Evolutionary conservation across 2,797 vertebrate species (phyloP), one percentile per base, ranked within the genome.

Genomic region (Sebastes minor): DNA sequence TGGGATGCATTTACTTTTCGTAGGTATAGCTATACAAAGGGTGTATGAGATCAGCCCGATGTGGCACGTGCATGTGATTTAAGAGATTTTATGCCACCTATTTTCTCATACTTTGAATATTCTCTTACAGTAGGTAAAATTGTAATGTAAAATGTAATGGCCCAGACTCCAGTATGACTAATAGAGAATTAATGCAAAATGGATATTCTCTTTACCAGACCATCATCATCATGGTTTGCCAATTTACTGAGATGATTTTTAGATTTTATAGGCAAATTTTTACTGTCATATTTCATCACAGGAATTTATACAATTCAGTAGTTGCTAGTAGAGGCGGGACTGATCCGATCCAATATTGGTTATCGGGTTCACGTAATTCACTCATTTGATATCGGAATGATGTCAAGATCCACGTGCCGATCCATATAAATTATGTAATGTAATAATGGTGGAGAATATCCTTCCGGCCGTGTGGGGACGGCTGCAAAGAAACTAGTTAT

Each of bases 391-490:
- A 53, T 53, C 4, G 10, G n/a, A 53, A 9, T 53, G 52, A 53
- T 0, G 8, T 52, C 3, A 52, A 0, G 5, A 53, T 22, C 9
- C 9, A 53, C 0, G 4, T 22, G n/a, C 52, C n/a, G 10, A 53
- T 53, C 20, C 52, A 22, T 20, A 0, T 20, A 52, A 9, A 52
- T n/a, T 0, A 46, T 18, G 42, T 18, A 46, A 52, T 52, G 46
- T 52, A 0, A 52, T 9, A 1, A 52, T n/a, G 46, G 18, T 52
- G 46, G 46, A 52, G 18, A 52, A 52, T 52, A 2, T 52, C 46
- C 18, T 52, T 49, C 18, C 0, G 1, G 18, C 46, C 3, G 2
- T 9, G 18, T 52, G 46, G 2, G 46, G 46, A 20, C 18, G 8
- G 18, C 18, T 0, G 46, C 18, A 52, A 52, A 52, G 46, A 52